Evolutionary conservation across 2,888 invertebrate species (phyloP).

Genomic region (Tridacna gigas): DNA sequence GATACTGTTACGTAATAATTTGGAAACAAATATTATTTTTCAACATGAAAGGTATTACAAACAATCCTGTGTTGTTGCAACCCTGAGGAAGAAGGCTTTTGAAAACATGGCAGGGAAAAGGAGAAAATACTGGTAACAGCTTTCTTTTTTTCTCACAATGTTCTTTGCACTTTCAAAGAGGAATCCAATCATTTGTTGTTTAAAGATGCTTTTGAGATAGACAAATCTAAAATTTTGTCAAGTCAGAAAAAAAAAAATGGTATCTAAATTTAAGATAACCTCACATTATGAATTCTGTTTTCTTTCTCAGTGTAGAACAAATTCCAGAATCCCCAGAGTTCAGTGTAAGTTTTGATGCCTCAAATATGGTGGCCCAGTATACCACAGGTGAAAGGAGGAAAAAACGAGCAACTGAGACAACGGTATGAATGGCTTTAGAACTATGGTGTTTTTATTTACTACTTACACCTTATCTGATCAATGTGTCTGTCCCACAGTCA

Average conservation of each 20-base stretch:
- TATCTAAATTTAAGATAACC: too few relatives aligned
- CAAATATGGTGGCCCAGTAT: constrained; percentile 1
- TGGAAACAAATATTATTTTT: too few relatives aligned
- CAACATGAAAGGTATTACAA: too few relatives aligned
- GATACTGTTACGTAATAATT: too few relatives aligned
- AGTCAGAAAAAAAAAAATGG: too few relatives aligned
- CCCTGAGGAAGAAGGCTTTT: neutral
- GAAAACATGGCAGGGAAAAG: neutral
- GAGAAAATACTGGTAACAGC: neutral
- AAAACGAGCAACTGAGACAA: neutral
- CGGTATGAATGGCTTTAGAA: neutral
- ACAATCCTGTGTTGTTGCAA: neutral
- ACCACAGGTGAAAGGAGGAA: constrained; percentile 2
- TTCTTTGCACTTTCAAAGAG: neutral
- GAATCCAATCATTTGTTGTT: too few relatives aligned
- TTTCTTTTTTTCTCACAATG: neutral
- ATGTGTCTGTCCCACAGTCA: too few relatives aligned
- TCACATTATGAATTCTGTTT: neutral
- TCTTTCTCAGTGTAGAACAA: constrained; percentile 26
- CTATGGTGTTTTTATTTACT: too few relatives aligned
- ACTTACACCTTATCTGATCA: too few relatives aligned
- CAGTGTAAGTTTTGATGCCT: constrained; percentile 18
- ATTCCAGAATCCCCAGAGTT: constrained; percentile 47
- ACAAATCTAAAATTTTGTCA: too few relatives aligned
- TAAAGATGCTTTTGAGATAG: too few relatives aligned